These are phyloP conservation scores for Keiferia lycopersicella DNA, from an alignment of 2,888 invertebrate species.

Conservation along the genomic window DNA sequence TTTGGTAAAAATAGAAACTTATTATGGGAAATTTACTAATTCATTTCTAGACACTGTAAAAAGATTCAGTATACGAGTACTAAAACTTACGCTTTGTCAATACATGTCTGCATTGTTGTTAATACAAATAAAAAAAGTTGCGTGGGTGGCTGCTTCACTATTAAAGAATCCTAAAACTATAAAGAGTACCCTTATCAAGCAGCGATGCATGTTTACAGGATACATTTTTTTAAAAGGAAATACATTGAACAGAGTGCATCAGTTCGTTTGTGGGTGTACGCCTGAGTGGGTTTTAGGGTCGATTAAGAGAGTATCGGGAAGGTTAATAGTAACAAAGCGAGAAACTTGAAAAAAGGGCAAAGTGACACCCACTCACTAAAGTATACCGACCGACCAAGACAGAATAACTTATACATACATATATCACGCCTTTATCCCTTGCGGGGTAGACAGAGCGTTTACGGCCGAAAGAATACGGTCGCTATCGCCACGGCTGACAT, in stretches of 20 bases:
- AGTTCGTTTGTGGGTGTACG: constrained; percentile 10
- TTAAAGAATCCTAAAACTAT: constrained; percentile 32
- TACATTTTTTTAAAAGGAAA: neutral
- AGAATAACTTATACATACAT: too few species aligned
- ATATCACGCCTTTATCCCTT: too few species aligned
- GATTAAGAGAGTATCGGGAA: constrained; percentile 2
- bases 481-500: too few species aligned
- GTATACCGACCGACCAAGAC: too few species aligned
- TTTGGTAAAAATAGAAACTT: too few species aligned
- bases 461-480: too few species aligned
- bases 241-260: neutral
- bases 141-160: constrained; percentile 25
- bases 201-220: neutral
- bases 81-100: too few species aligned
- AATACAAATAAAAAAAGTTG: neutral
- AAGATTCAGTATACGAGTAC: neutral
- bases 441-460: too few species aligned
- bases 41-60: neutral
- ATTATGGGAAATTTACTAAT: too few species aligned
- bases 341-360: neutral
- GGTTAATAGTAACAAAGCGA: neutral
- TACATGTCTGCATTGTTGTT: neutral
- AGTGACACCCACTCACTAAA: too few species aligned
- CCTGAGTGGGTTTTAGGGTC: constrained; percentile 12
- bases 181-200: constrained; percentile 18